Evolutionary conservation across 2,797 vertebrate species (phyloP).

Genomic region (Silurus lanzhouensis): DNA sequence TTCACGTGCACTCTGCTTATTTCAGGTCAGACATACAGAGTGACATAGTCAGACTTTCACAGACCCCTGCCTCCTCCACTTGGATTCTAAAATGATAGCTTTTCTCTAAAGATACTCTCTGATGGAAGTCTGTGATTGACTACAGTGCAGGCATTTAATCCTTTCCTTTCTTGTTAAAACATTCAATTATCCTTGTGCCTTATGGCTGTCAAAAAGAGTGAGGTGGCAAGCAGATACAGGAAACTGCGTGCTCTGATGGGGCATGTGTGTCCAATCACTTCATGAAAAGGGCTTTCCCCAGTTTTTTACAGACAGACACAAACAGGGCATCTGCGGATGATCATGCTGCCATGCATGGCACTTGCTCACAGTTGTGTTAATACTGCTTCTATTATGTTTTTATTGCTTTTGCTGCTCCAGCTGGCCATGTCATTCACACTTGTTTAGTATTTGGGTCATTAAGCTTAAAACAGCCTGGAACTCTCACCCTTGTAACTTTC

Average conservation of each 20-base stretch:
- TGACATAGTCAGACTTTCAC: background rate
- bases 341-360: constrained; percentile 56
- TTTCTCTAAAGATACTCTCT: background rate
- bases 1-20: background rate
- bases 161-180: constrained; percentile 61
- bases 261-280: constrained; percentile 78
- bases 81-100: background rate
- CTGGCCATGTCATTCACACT: constrained; percentile 69
- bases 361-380: constrained; percentile 67
- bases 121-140: constrained; percentile 3
- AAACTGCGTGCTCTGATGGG: constrained; percentile 70
- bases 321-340: constrained; percentile 41
- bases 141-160: constrained; percentile 28
- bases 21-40: background rate
- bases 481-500: constrained; percentile 43
- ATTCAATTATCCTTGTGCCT: constrained; percentile 70
- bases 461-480: constrained; percentile 46
- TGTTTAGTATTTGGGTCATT: constrained; percentile 61
- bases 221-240: constrained; percentile 67
- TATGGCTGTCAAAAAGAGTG: constrained; percentile 63
- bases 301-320: constrained; percentile 67
- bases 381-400: constrained; percentile 74
- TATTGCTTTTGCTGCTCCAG: constrained; percentile 69
- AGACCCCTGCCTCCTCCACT: background rate
- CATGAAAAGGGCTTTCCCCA: constrained; percentile 64